These are phyloP conservation scores for Ictidomys tridecemlineatus DNA, from an alignment of 2,113 vertebrate species.

Conservation along the genomic window DNA sequence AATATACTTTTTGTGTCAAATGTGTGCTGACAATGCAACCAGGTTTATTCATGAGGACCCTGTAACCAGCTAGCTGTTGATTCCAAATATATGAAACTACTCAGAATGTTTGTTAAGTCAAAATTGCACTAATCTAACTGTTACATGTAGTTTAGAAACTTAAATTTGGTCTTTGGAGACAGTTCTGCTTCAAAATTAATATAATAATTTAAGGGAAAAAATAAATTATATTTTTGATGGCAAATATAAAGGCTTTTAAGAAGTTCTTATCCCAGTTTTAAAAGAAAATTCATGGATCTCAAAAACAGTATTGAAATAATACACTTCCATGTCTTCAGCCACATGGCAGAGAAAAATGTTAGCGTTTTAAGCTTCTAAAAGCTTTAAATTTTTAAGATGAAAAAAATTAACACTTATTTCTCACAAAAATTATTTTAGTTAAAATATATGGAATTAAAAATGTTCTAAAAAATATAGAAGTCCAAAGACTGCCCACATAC, in stretches of 20 bases:
- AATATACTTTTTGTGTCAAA: conserved; percentile 62
- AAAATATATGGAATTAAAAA: neutral
- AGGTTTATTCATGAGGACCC: neutral
- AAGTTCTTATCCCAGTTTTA: neutral
- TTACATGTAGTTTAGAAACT: conserved; percentile 80
- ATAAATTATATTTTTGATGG: conserved; percentile 61
- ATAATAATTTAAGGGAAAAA: conserved; percentile 80
- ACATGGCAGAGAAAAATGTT: neutral
- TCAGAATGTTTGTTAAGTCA: conserved; percentile 61
- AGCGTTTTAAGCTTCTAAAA: neutral
- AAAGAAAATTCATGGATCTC: neutral
- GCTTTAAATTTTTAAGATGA: neutral
- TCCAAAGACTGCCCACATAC: fast-evolving
- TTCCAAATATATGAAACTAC: conserved; percentile 69
- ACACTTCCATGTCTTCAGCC: neutral
- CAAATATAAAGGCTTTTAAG: conserved; percentile 39
- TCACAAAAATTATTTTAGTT: neutral
- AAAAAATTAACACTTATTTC: neutral
- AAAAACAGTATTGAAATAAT: conserved; percentile 12
- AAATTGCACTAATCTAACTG: conserved; percentile 80
- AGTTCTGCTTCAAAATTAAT: conserved; percentile 80
- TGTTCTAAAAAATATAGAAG: neutral
- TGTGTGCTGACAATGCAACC: conserved; percentile 22
- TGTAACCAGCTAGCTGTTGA: conserved; percentile 69
- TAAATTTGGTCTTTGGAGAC: conserved; percentile 81